These are phyloP conservation scores for Ptychadena robeensis DNA, from an alignment of 2,797 vertebrate species.

Conservation along the genomic window DNA sequence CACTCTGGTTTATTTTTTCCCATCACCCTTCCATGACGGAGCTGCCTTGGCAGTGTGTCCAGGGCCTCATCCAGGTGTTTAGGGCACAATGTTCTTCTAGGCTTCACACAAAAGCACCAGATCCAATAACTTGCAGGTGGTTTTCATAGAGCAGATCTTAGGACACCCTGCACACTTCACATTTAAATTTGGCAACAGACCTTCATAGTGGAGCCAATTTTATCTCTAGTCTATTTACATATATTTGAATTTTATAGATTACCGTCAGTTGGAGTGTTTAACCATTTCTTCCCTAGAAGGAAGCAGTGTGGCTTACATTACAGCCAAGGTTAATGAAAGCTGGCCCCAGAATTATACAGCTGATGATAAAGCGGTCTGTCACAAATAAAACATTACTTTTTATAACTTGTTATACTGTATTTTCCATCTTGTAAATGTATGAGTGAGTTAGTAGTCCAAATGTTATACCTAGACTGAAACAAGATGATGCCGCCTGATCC, in stretches of 20 bases:
- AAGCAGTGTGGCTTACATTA: neutral
- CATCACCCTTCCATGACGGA: too few relatives aligned
- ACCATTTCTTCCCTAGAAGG: constrained; percentile 6
- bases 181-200: constrained; percentile 46
- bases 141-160: constrained; percentile 26
- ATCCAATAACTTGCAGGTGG: constrained; percentile 35
- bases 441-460: constrained; percentile 6
- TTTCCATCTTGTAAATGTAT: constrained; percentile 27
- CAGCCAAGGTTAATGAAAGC: constrained; percentile 22
- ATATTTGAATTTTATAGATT: constrained; percentile 13
- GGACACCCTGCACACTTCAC: constrained; percentile 33
- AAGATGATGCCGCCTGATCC: too few relatives aligned
- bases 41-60: too few relatives aligned
- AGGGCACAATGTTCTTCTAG: too few relatives aligned
- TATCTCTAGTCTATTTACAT: constrained; percentile 11
- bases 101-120: constrained; percentile 15
- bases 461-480: too few relatives aligned
- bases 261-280: neutral
- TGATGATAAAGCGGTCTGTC: constrained; percentile 23
- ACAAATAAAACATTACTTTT: constrained; percentile 14
- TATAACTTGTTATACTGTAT: neutral
- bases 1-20: too few relatives aligned
- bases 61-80: too few relatives aligned
- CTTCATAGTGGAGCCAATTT: too few relatives aligned
- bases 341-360: neutral